phyloP scores from a whole-genome alignment of 2,113 vertebrate genomes.

The Lepus timidus region DNA sequence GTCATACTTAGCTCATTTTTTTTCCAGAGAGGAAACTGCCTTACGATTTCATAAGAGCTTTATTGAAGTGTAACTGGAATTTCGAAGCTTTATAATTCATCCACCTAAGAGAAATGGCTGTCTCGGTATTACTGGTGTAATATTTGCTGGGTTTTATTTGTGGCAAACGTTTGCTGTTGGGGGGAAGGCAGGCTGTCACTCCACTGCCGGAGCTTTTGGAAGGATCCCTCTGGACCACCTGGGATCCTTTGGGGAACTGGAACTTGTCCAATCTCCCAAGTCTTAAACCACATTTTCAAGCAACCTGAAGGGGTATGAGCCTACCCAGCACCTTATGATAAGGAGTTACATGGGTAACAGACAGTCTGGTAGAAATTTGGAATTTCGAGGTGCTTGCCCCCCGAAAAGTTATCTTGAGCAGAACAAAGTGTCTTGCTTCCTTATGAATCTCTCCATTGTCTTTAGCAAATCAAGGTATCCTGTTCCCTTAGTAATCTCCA shows the following conservation, averaged over 20 bases:
- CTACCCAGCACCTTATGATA: accelerated
- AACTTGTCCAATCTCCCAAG: background rate
- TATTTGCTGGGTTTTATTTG: background rate
- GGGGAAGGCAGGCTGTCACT: background rate
- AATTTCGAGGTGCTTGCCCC: no score
- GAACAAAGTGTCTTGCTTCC: no score
- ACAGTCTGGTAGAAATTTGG: no score
- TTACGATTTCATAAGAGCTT: conserved; percentile 45
- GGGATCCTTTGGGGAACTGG: conserved; percentile 5
- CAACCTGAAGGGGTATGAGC: background rate
- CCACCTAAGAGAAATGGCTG: background rate
- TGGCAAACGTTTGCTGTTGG: conserved; percentile 19
- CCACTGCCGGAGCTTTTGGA: no score
- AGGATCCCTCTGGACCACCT: background rate
- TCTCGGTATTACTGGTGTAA: background rate
- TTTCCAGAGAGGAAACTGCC: conserved; percentile 46
- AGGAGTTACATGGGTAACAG: no score
- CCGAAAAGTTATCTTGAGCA: no score
- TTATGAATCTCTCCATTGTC: no score
- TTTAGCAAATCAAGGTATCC: no score
- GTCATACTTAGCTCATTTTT: background rate
- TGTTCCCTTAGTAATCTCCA: no score
- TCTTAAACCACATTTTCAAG: background rate
- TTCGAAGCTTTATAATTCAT: conserved; percentile 23
- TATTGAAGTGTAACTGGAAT: conserved; percentile 51